Evolutionary conservation across 2,113 vertebrate species (phyloP).

Genomic region (Falcunculus frontatus): DNA sequence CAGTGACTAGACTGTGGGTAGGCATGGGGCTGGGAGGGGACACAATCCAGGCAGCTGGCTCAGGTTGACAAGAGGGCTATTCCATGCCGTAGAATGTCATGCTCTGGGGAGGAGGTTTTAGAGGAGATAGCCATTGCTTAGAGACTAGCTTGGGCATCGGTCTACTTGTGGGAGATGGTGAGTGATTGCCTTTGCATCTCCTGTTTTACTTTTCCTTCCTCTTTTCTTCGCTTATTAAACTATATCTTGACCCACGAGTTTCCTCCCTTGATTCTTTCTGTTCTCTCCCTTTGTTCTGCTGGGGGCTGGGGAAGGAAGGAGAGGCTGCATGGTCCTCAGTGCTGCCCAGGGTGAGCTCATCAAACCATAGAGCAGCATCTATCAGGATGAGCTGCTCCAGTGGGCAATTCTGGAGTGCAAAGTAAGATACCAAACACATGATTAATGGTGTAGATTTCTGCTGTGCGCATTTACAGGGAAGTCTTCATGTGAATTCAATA

Average conservation of each 20-base stretch:
- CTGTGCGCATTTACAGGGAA: rapidly evolving
- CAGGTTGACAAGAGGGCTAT: background rate
- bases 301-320: background rate
- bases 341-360: background rate
- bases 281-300: background rate
- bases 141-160: rapidly evolving
- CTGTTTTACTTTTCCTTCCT: background rate
- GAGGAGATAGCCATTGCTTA: background rate
- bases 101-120: background rate
- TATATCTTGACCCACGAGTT: rapidly evolving
- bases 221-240: background rate
- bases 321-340: rapidly evolving
- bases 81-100: background rate
- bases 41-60: background rate
- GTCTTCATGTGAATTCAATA: background rate
- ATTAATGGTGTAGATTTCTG: background rate
- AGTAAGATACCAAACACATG: background rate
- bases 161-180: background rate
- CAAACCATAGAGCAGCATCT: background rate
- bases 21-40: background rate
- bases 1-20: background rate
- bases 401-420: background rate
- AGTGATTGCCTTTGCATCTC: background rate
- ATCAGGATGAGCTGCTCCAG: background rate
- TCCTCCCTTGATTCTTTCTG: background rate